Percentiles rank a stretch among this genome's conserved stretches.
These are phyloP conservation scores for Nannobrachium achirus DNA, from an alignment of 2,113 vertebrate species.

Conservation along the genomic window DNA sequence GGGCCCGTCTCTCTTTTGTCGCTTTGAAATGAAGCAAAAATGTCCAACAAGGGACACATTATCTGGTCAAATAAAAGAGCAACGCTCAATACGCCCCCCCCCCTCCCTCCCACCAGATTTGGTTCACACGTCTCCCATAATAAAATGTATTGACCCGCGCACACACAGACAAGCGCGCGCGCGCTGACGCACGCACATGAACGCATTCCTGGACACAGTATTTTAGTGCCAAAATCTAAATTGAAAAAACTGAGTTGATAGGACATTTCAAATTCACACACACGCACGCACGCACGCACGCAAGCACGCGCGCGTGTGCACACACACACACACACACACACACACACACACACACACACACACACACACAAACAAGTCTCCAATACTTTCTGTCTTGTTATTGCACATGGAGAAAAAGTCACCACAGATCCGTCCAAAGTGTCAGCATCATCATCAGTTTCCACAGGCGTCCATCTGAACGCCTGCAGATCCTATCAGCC, in stretches of 20 bases:
- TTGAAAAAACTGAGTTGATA: too few species aligned
- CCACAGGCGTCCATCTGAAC: slow-evolving; percentile 49
- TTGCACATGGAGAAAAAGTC: slow-evolving; percentile 42
- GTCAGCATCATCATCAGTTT: slow-evolving; percentile 54
- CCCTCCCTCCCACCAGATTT: too few species aligned
- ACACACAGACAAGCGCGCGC: slow-evolving; percentile 12
- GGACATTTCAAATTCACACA: slow-evolving; percentile 6
- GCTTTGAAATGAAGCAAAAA: slow-evolving; percentile 27
- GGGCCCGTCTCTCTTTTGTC: slow-evolving; percentile 23
- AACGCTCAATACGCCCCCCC: slow-evolving; percentile 55
- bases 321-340: slow-evolving; percentile 6
- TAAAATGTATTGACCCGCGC: slow-evolving; percentile 61
- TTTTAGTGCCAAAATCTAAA: too few species aligned
- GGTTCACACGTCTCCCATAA: slow-evolving; percentile 64
- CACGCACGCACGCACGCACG: neutral
- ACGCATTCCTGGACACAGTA: slow-evolving; percentile 2
- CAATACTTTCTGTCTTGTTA: slow-evolving; percentile 16
- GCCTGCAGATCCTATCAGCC: slow-evolving; percentile 64
- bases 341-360: slow-evolving; percentile 7
- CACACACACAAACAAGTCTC: neutral
- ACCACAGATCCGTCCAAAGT: slow-evolving; percentile 57
- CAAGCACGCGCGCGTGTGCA: too few species aligned
- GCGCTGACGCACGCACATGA: slow-evolving; percentile 4
- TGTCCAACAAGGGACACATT: slow-evolving; percentile 51
- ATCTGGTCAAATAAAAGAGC: slow-evolving; percentile 62